phyloP scores from a whole-genome alignment of 2,113 vertebrate species.

The Setophaga coronata region DNA sequence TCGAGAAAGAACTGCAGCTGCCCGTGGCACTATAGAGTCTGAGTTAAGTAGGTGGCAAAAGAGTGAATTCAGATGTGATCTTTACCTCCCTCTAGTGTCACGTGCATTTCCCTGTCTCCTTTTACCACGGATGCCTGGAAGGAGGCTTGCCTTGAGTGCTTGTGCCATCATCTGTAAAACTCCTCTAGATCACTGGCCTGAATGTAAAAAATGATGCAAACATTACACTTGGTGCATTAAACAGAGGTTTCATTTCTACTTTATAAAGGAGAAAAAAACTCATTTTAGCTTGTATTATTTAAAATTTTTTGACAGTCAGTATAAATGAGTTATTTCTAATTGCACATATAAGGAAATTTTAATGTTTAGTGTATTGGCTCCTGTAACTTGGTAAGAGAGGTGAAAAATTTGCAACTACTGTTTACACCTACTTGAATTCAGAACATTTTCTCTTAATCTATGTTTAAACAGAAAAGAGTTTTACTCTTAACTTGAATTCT shows the following conservation, averaged over 20 bases:
- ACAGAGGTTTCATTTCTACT: not conserved
- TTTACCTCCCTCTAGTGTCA: conserved; percentile 26
- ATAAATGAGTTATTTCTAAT: not conserved
- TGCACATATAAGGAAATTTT: not conserved
- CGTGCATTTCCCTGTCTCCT: not conserved
- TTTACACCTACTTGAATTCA: not conserved
- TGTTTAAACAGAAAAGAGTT: not conserved
- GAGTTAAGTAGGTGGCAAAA: not conserved
- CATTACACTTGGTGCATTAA: not conserved
- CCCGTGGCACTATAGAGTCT: not conserved
- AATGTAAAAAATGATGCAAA: not conserved
- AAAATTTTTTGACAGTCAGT: not conserved
- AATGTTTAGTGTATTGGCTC: not conserved
- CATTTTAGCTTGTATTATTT: not conserved
- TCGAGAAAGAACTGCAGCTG: not conserved
- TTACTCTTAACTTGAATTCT: not conserved
- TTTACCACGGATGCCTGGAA: not conserved
- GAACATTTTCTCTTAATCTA: not conserved
- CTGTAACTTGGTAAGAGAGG: not conserved
- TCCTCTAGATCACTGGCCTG: accelerated
- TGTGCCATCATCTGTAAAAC: not conserved
- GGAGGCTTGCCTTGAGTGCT: not conserved
- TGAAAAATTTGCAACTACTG: not conserved
- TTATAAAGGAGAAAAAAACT: not conserved
- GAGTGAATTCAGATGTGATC: not conserved